These are phyloP conservation scores for Hedya salicella DNA, from an alignment of 2,888 invertebrate species.

Conservation along the genomic window DNA sequence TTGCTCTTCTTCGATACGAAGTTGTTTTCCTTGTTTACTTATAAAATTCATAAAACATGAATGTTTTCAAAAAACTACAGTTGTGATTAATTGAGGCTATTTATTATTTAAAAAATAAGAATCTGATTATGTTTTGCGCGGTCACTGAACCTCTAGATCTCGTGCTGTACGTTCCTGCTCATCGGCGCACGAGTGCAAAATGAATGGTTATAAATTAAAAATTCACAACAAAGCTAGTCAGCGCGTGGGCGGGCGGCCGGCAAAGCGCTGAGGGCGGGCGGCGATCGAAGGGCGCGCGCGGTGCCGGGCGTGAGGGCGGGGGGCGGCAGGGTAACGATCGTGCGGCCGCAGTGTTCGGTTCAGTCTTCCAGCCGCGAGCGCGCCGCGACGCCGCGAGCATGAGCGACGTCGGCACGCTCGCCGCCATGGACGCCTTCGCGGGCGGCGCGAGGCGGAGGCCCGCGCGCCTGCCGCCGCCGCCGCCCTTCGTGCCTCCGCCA, in stretches of 20 bases:
- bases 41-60: not conserved
- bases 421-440: constrained; percentile 83
- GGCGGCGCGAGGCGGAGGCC: constrained; percentile 81
- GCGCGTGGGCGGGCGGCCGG: constrained; percentile 76
- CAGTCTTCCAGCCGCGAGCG: constrained; percentile 83
- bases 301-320: constrained; percentile 66
- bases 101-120: not conserved
- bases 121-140: constrained; percentile 42
- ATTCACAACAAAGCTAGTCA: constrained; percentile 80
- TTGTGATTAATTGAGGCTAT: not conserved
- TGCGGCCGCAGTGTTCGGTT: constrained; percentile 61
- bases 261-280: constrained; percentile 77
- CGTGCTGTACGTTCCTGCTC: constrained; percentile 62
- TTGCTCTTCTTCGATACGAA: too few species aligned
- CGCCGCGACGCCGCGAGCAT: constrained; percentile 73
- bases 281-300: constrained; percentile 82
- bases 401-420: constrained; percentile 84
- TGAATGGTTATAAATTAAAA: constrained; percentile 83
- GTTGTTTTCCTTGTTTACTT: too few species aligned
- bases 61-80: not conserved
- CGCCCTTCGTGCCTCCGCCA: constrained; percentile 80
- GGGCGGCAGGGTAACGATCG: constrained; percentile 62
- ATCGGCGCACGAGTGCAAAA: constrained; percentile 65
- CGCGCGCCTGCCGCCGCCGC: constrained; percentile 79
- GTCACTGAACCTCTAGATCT: constrained; percentile 62